Evolutionary conservation across 1,140 invertebrate species (phyloP).

Genomic region (Aphelinus certus): DNA sequence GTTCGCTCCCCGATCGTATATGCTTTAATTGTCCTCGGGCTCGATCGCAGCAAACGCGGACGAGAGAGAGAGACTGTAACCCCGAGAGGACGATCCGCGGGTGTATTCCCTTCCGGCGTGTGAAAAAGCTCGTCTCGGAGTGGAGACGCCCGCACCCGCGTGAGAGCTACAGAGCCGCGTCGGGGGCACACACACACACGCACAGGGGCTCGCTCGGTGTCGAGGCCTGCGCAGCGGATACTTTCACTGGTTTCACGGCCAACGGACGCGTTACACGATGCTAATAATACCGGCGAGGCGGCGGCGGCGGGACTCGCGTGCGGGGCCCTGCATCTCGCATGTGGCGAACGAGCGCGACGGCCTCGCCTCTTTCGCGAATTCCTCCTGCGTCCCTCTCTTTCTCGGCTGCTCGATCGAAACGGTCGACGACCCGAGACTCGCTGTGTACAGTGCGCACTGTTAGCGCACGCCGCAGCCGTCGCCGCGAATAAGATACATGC

Average conservation of each 20-base stretch:
- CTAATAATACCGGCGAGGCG: conserved; percentile 55
- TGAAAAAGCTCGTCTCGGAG: too few species aligned
- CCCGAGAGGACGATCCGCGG: too few species aligned
- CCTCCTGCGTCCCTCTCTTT: neutral
- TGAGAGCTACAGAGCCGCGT: too few species aligned
- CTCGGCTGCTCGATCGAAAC: conserved; percentile 16
- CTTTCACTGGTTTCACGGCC: conserved; percentile 66
- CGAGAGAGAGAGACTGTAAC: too few species aligned
- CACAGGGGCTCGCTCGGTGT: conserved; percentile 25
- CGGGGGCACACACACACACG: neutral
- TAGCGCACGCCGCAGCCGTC: neutral
- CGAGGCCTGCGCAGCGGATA: conserved; percentile 48
- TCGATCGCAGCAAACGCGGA: too few species aligned
- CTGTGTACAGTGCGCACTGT: neutral
- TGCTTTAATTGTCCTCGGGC: too few species aligned
- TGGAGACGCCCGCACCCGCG: too few species aligned
- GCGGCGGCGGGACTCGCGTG: conserved; percentile 18
- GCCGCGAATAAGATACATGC: conserved; percentile 18
- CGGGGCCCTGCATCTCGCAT: conserved; percentile 17
- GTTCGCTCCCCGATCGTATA: too few species aligned
- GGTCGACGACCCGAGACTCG: conserved; percentile 22
- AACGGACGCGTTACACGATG: conserved; percentile 60
- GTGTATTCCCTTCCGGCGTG: too few species aligned
- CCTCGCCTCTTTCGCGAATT: neutral
- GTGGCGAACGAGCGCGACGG: neutral